A percentile compares a stretch with the other conserved stretches of the same genome.
phyloP scores from a whole-genome alignment of 1,140 invertebrate species.

The Druon quercuslanigerum region DNA sequence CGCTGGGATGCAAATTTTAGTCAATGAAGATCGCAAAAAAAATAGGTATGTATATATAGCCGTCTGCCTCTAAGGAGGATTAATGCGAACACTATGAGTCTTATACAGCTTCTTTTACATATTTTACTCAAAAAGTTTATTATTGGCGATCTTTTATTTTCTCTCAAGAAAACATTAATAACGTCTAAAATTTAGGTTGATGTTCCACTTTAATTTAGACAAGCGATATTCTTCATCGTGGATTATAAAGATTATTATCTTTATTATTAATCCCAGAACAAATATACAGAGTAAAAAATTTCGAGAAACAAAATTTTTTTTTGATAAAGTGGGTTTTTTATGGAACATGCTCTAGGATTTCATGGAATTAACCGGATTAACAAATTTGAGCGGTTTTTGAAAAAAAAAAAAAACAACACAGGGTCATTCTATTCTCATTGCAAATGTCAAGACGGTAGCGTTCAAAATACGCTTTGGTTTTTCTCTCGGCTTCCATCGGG shows the following conservation, averaged over 20 bases:
- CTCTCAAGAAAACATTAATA: constrained; percentile 4
- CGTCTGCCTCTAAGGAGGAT: not conserved
- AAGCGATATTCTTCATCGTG: not conserved
- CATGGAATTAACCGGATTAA: too few relatives aligned
- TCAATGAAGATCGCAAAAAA: not conserved
- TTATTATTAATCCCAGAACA: not conserved
- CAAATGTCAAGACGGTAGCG: too few relatives aligned
- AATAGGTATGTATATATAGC: not conserved
- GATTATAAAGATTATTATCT: not conserved
- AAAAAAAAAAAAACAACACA: too few relatives aligned
- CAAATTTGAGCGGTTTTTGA: too few relatives aligned
- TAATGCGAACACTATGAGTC: not conserved
- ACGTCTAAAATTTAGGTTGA: not conserved
- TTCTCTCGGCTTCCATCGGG: too few relatives aligned
- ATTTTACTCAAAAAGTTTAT: not conserved
- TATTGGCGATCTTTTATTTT: not conserved
- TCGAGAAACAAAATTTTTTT: too few relatives aligned
- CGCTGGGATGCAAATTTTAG: not conserved
- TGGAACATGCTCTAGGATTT: too few relatives aligned
- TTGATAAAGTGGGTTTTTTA: too few relatives aligned
- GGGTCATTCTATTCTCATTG: not conserved
- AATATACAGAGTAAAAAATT: too few relatives aligned
- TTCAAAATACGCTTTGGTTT: too few relatives aligned
- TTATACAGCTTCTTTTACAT: not conserved
- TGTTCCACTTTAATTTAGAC: not conserved